Percentiles rank a stretch among this genome's conserved stretches.
Conservation (phyloP, 2,113 vertebrate species). For the Bufo bufo region DNA sequence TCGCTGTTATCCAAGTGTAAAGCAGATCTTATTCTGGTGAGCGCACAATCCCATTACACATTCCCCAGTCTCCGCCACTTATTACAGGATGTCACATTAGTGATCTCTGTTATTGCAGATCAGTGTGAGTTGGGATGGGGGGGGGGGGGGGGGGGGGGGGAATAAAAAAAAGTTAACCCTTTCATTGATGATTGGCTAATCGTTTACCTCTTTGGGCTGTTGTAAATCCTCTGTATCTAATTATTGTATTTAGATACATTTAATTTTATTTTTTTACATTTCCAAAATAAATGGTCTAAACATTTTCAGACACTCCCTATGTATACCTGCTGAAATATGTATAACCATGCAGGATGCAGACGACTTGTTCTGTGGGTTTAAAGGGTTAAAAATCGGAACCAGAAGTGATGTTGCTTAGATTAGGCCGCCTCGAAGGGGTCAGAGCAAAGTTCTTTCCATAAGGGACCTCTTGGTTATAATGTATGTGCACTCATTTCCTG, state of each 20-base stretch:
- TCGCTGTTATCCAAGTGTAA: constrained; percentile 19
- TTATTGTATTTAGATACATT: neutral
- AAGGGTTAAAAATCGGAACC: neutral
- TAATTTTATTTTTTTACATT: neutral
- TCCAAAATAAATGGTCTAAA: neutral
- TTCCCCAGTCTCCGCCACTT: neutral
- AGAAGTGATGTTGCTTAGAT: neutral
- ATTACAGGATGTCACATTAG: constrained; percentile 4
- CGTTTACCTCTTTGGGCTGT: neutral
- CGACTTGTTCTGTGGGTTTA: neutral
- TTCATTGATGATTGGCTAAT: neutral
- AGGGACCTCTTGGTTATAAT: neutral
- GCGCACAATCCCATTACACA: constrained; percentile 5
- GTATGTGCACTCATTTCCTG: neutral
- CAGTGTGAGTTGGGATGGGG: neutral
- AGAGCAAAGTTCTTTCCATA: too few species aligned
- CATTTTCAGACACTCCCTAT: neutral
- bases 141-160: too few species aligned
- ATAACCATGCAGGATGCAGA: neutral
- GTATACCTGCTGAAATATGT: neutral
- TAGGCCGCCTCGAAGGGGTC: neutral
- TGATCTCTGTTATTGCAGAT: neutral
- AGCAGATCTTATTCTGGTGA: neutral
- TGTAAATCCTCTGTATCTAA: neutral
- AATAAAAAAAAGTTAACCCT: constrained; percentile 8